phyloP scores from a whole-genome alignment of 2,797 vertebrate genomes.

The Parotocinclus haroldoi region DNA sequence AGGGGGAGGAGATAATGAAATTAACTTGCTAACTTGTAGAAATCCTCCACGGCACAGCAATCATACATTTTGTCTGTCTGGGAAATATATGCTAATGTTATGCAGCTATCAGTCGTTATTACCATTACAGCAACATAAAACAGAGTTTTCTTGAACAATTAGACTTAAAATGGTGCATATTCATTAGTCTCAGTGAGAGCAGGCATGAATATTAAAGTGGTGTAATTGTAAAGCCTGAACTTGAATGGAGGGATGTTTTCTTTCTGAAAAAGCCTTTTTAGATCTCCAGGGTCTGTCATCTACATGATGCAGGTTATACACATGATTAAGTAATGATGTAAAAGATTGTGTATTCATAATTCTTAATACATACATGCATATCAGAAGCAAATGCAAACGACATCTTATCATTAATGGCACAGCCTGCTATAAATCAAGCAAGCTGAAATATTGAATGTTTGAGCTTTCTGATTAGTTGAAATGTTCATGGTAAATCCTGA shows the following conservation, averaged over 20 bases:
- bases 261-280: conserved; percentile 45
- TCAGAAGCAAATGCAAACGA: no score
- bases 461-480: no score
- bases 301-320: no score
- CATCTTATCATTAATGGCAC: no score
- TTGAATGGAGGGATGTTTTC: conserved; percentile 70
- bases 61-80: conserved; percentile 87
- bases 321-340: no score
- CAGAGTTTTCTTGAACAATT: conserved; percentile 89
- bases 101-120: conserved; percentile 93
- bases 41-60: conserved; percentile 90
- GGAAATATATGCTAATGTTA: conserved; percentile 97
- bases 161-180: conserved; percentile 85
- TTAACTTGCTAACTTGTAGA: conserved; percentile 92
- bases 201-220: conserved; percentile 65
- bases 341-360: no score
- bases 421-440: no score
- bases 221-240: conserved; percentile 73
- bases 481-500: no score
- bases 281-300: no score
- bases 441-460: no score
- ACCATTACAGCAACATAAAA: conserved; percentile 84
- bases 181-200: conserved; percentile 83
- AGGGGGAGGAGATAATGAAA: conserved; percentile 90
- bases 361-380: no score